Evolutionary conservation across 2,797 vertebrate genomes (phyloP).

Genomic region (Schizopygopsis malacanthus): DNA sequence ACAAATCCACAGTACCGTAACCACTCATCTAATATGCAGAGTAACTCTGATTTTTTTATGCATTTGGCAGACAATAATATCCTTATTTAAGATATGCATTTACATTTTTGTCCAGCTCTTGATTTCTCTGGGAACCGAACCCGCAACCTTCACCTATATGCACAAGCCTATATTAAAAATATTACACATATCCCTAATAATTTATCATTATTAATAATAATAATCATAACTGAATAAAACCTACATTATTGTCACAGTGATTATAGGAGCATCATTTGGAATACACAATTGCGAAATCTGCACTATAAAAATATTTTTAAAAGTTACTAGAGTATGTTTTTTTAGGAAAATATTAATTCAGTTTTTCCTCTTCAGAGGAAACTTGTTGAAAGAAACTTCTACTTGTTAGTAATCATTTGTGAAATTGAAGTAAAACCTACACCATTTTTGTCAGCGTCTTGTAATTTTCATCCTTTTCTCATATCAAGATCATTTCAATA

Average conservation of each 20-base stretch:
- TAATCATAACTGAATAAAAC: neutral
- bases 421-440: neutral
- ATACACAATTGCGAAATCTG: neutral
- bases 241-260: neutral
- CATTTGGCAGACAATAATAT: neutral
- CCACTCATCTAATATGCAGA: neutral
- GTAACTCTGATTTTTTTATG: neutral
- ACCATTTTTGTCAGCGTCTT: neutral
- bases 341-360: neutral
- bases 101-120: too few species aligned
- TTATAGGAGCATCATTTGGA: neutral
- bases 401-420: neutral
- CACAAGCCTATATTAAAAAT: too few species aligned
- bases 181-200: too few species aligned
- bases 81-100: too few species aligned
- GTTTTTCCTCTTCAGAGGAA: neutral
- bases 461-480: neutral
- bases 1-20: neutral
- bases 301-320: neutral
- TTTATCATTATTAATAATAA: too few species aligned
- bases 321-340: neutral
- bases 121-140: neutral
- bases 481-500: neutral
- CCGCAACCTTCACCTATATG: neutral
- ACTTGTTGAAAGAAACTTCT: too few species aligned